phyloP scores from a whole-genome alignment of 64 coral and sea anemone species.

The Cladopsammia gracilis region DNA sequence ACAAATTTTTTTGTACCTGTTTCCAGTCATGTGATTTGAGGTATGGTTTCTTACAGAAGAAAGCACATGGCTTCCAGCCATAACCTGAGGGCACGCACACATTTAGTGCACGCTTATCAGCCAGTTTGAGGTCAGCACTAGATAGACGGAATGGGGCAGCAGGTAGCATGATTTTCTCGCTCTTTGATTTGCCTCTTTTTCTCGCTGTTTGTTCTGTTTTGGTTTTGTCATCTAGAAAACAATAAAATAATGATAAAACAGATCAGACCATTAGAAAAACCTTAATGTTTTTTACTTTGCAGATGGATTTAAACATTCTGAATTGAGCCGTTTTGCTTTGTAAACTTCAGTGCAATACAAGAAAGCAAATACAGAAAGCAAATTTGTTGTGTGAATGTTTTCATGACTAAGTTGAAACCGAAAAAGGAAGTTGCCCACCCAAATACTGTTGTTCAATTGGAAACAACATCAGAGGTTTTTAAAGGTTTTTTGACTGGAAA shows the following conservation, averaged over 20 bases:
- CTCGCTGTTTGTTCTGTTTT: too few relatives aligned
- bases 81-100: constrained; percentile 22
- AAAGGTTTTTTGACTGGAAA: too few relatives aligned
- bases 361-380: constrained; percentile 10
- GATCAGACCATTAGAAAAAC: not conserved
- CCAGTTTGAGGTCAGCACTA: not conserved
- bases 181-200: too few relatives aligned
- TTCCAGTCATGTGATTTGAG: constrained; percentile 68
- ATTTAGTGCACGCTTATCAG: constrained; percentile 25
- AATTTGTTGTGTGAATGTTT: not conserved
- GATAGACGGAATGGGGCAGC: too few relatives aligned
- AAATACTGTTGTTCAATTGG: too few relatives aligned
- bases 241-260: constrained; percentile 1
- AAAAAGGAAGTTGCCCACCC: too few relatives aligned
- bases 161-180: too few relatives aligned
- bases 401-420: too few relatives aligned
- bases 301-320: constrained; percentile 21
- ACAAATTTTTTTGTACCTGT: constrained; percentile 33
- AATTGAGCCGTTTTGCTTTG: not conserved
- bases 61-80: constrained; percentile 48
- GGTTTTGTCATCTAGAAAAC: too few relatives aligned
- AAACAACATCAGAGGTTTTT: too few relatives aligned
- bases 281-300: not conserved
- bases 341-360: constrained; percentile 10
- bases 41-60: constrained; percentile 40